Base-by-base conservation (phyloP, 2,888 invertebrate species). In the Lymantria monacha region DNA sequence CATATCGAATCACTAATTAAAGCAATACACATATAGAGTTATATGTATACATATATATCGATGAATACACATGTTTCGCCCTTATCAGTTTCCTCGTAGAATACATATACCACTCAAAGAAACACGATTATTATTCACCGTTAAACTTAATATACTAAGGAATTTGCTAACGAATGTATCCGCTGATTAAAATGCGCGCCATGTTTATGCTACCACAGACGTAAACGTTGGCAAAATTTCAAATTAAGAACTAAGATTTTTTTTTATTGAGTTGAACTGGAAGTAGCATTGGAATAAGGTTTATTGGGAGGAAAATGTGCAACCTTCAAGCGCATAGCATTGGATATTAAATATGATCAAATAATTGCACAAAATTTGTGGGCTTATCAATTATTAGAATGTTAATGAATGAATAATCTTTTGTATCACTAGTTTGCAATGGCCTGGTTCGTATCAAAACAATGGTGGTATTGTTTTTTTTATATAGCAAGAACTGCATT, bases 151-250 rank as follows among this genome's bases (percentile, higher is more conserved):
- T 69, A 68, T 53, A 64, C 71, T 30, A 55, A 57, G 69, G 76
- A 71, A 74, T 76, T 70, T 52, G 58, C 65, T 66, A 68, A 66
- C 62, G 60, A 64, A 64, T 57, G 54, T 65, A 42, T 51, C 42
- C 31, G 7, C 52, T 66, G 53, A 48, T 71, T 71, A 70, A 59
- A 61, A 72, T 72, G 66, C 71, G 56, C 45, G 51, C 41, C 70
- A 56, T 59, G 61, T 51, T n/a, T 55, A 48, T 51, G 48, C 15
- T 54, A 47, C 50, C 55, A 44, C 61, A 51, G 65, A 57, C 65
- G 48, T 54, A 55, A 47, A 65, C 64, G 67, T 55, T 66, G 66
- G 68, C 68, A 70, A 73, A 68, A 70, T 73, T 67, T 72, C 63
- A 75, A 76, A 69, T 70, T 55, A 59, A 59, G 60, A 66, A 54